Evolutionary conservation across 2,888 invertebrate genomes (phyloP).

Genomic region (Eupsilia transversa): DNA sequence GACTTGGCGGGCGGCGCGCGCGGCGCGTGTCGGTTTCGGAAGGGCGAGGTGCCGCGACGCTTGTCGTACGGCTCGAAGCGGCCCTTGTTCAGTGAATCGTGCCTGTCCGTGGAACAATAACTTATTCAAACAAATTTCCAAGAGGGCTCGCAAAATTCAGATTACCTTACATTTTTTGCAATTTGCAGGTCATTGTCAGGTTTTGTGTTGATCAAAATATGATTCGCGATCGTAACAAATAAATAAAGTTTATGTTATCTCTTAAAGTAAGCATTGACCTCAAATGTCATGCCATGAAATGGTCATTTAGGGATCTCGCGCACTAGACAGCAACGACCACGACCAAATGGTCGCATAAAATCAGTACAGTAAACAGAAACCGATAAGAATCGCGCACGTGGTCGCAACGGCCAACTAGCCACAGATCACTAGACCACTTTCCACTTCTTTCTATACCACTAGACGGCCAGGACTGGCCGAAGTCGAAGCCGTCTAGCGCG

Average conservation of each 20-base stretch:
- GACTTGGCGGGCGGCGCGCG: not conserved
- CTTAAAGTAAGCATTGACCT: not conserved
- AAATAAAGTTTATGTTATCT: no score
- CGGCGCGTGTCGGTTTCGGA: conserved; percentile 54
- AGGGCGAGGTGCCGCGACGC: conserved; percentile 56
- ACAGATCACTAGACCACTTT: no score
- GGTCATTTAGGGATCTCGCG: no score
- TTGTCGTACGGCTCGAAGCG: conserved; percentile 73
- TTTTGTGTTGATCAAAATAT: not conserved
- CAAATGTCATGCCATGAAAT: not conserved
- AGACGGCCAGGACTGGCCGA: no score
- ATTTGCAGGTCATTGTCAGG: not conserved
- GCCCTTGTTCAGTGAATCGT: conserved; percentile 50
- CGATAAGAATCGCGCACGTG: no score
- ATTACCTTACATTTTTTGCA: not conserved
- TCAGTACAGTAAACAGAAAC: no score
- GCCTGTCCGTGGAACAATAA: conserved; percentile 30
- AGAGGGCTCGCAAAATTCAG: not conserved
- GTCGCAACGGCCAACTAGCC: no score
- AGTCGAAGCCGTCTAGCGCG: no score
- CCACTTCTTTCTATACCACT: no score
- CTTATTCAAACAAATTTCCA: not conserved
- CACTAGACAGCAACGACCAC: no score
- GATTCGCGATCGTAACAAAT: not conserved
- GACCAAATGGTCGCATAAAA: no score